These are phyloP conservation scores for Sphaeridia pumilis DNA, from an alignment of 2,888 invertebrate species.

Conservation along the genomic window DNA sequence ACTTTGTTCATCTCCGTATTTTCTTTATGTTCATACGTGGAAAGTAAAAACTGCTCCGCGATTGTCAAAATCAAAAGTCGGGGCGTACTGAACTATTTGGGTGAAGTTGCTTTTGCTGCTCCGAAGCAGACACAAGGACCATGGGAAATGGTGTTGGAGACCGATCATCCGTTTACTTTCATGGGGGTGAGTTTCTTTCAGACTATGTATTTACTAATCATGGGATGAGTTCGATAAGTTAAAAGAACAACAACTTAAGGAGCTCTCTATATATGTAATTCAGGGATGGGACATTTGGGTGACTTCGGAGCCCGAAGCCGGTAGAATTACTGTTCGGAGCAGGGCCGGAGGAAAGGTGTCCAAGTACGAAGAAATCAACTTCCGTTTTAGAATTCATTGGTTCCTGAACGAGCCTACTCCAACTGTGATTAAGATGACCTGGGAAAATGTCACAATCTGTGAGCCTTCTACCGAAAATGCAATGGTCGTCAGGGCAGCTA, in stretches of 20 bases:
- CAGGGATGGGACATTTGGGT: slow-evolving; percentile 12
- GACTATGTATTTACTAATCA: neutral
- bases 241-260: neutral
- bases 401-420: slow-evolving; percentile 7
- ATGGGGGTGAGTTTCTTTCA: slow-evolving; percentile 14
- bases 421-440: neutral
- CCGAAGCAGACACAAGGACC: slow-evolving; percentile 1
- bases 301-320: neutral
- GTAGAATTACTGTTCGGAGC: slow-evolving; percentile 1
- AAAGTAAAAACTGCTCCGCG: slow-evolving; percentile 5
- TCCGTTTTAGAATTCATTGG: slow-evolving; percentile 12
- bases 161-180: slow-evolving; percentile 12
- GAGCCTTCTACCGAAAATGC: neutral
- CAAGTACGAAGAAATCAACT: neutral
- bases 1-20: too few species aligned
- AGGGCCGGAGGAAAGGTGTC: neutral
- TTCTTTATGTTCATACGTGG: too few species aligned
- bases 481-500: neutral
- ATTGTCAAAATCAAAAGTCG: neutral
- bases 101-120: slow-evolving; percentile 4
- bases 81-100: slow-evolving; percentile 7
- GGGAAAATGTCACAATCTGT: slow-evolving; percentile 7
- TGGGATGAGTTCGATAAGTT: neutral
- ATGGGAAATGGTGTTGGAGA: slow-evolving; percentile 7
- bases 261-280: neutral